Conservation (phyloP, 2,888 invertebrate genomes). For the Philhelius pedissequus region DNA sequence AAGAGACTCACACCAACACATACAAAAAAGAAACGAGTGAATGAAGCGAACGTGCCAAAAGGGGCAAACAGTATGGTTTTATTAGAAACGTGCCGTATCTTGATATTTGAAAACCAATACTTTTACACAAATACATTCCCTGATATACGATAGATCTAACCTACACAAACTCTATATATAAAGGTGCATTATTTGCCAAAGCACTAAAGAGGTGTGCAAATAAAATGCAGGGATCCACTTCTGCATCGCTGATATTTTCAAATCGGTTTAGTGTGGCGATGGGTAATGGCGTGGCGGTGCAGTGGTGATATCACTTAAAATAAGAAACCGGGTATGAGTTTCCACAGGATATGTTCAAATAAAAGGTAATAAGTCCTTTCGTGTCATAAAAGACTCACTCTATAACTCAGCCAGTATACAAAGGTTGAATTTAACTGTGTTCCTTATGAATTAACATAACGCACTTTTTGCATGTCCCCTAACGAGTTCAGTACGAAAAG, state of each 20-base stretch:
- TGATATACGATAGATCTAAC: not conserved
- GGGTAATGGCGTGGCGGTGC: not conserved
- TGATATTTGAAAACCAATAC: slow-evolving; percentile 64
- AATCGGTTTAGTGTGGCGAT: not conserved
- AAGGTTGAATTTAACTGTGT: not conserved
- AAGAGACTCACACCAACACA: slow-evolving; percentile 3
- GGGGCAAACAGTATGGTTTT: slow-evolving; percentile 65
- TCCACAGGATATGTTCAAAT: slow-evolving; percentile 13
- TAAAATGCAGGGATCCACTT: slow-evolving; percentile 12
- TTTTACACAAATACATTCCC: slow-evolving; percentile 6
- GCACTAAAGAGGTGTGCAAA: slow-evolving; percentile 42
- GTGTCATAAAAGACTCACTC: not conserved
- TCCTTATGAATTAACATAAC: slow-evolving; percentile 38
- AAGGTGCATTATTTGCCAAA: slow-evolving; percentile 47
- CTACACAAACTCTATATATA: not conserved
- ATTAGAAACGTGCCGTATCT: slow-evolving; percentile 68
- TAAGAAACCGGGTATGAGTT: not conserved
- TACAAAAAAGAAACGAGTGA: slow-evolving; percentile 13
- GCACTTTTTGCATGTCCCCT: slow-evolving; percentile 60
- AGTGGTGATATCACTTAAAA: slow-evolving; percentile 7
- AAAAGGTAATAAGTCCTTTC: slow-evolving; percentile 7
- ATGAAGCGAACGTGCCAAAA: slow-evolving; percentile 60
- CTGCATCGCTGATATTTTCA: slow-evolving; percentile 1
- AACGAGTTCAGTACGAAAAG: slow-evolving; percentile 35
- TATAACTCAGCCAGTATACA: not conserved